Evolutionary conservation across 2,113 vertebrate species (phyloP).

Genomic region (Peucedramus taeniatus): DNA sequence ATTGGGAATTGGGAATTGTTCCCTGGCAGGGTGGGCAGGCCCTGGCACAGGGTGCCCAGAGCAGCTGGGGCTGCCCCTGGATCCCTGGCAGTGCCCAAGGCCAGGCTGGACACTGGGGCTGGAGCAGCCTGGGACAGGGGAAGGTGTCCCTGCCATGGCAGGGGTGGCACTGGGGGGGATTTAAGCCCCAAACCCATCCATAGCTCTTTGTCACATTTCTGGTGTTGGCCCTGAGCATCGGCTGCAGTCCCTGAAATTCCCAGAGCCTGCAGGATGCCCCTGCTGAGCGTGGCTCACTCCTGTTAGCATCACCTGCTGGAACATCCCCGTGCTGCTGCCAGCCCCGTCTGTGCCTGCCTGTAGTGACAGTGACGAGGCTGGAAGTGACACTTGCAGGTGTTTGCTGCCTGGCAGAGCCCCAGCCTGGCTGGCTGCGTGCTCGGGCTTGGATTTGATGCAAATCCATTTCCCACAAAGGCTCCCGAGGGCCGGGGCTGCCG

Average conservation of each 20-base stretch:
- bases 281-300: not conserved
- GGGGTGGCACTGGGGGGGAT: not conserved
- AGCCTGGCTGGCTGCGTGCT: not conserved
- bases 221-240: not conserved
- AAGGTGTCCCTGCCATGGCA: not conserved
- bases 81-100: not conserved
- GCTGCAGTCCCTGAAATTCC: not conserved
- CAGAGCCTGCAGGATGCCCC: not conserved
- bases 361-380: not conserved
- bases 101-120: not conserved
- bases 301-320: rapidly evolving
- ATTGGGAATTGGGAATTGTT: not conserved
- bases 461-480: not conserved
- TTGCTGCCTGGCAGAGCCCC: not conserved
- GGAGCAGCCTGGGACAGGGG: not conserved
- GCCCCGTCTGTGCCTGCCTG: not conserved
- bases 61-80: not conserved
- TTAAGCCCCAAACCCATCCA: no score
- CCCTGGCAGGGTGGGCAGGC: not conserved
- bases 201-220: not conserved
- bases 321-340: not conserved
- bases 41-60: not conserved
- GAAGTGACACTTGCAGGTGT: not conserved
- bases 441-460: not conserved
- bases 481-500: not conserved